These are phyloP conservation scores for Lophius piscatorius DNA, from an alignment of 2,113 vertebrate species.

Conservation along the genomic window DNA sequence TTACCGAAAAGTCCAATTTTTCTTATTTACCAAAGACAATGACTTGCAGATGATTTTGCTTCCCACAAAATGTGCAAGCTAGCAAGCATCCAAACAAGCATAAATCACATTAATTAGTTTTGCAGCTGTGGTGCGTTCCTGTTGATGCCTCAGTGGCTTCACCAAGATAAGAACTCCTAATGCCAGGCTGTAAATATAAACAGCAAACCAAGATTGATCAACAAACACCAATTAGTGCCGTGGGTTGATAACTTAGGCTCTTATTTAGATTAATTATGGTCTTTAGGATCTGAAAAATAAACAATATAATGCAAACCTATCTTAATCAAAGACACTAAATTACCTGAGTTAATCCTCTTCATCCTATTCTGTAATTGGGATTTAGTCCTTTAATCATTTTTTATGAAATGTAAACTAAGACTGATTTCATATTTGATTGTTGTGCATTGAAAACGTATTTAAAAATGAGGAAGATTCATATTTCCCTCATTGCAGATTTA, in stretches of 20 bases:
- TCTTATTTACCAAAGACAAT: slow-evolving; percentile 74
- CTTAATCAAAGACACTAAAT: slow-evolving; percentile 63
- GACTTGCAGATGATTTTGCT: slow-evolving; percentile 75
- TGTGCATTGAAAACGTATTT: slow-evolving; percentile 4
- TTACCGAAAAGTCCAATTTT: slow-evolving; percentile 56
- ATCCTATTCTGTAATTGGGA: slow-evolving; percentile 36
- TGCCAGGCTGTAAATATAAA: slow-evolving; percentile 67
- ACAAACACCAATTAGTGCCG: slow-evolving; percentile 69
- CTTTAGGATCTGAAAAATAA: slow-evolving; percentile 60
- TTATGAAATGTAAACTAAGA: slow-evolving; percentile 24
- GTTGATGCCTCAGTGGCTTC: slow-evolving; percentile 70
- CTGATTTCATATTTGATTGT: slow-evolving; percentile 12
- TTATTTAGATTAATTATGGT: slow-evolving; percentile 69
- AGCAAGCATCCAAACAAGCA: slow-evolving; percentile 71
- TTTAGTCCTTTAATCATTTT: slow-evolving; percentile 33
- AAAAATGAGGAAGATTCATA: background rate
- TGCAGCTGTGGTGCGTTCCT: slow-evolving; percentile 69
- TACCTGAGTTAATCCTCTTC: slow-evolving; percentile 59
- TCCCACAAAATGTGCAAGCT: slow-evolving; percentile 74
- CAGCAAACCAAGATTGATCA: slow-evolving; percentile 62
- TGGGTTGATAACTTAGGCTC: slow-evolving; percentile 62
- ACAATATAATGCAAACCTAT: slow-evolving; percentile 57
- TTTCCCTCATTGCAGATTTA: background rate
- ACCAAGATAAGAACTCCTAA: slow-evolving; percentile 68
- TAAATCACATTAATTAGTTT: slow-evolving; percentile 77